Evolutionary conservation across 2,888 invertebrate genomes (phyloP).

Genomic region (Plemyria rubiginata): DNA sequence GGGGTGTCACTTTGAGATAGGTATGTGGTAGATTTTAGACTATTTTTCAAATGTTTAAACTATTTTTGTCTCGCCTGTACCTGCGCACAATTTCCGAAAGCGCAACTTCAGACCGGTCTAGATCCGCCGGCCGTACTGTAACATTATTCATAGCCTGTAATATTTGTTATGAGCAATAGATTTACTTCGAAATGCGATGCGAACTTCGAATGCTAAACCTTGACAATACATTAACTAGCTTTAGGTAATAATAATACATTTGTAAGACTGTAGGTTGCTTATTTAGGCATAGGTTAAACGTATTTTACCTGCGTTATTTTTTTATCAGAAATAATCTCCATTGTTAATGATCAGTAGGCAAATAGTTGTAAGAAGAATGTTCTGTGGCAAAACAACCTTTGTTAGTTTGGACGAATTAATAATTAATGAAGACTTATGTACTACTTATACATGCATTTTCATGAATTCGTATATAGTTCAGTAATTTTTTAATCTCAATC

Average conservation of each 20-base stretch:
- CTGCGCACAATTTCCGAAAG: no score
- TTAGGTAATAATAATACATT: neutral
- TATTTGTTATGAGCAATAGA: neutral
- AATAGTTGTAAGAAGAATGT: neutral
- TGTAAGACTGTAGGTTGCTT: neutral
- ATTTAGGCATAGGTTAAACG: neutral
- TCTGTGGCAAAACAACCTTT: neutral
- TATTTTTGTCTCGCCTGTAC: no score
- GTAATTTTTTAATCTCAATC: neutral
- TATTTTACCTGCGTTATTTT: no score
- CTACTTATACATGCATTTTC: neutral
- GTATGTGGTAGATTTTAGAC: no score
- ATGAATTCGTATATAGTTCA: neutral
- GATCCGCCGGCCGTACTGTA: no score
- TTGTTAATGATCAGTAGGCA: no score
- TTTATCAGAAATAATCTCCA: no score
- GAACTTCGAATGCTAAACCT: neutral
- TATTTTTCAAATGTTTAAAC: no score
- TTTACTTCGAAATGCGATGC: neutral
- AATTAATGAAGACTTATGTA: no score
- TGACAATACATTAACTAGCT: constrained; percentile 12
- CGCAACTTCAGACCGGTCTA: no score
- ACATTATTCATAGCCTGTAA: neutral
- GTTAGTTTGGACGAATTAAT: neutral
- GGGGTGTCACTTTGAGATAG: no score